Evolutionary conservation across 2,797 vertebrate genomes (phyloP), one percentile per base, ranked within the genome.

Genomic region (Danio tinwini): DNA sequence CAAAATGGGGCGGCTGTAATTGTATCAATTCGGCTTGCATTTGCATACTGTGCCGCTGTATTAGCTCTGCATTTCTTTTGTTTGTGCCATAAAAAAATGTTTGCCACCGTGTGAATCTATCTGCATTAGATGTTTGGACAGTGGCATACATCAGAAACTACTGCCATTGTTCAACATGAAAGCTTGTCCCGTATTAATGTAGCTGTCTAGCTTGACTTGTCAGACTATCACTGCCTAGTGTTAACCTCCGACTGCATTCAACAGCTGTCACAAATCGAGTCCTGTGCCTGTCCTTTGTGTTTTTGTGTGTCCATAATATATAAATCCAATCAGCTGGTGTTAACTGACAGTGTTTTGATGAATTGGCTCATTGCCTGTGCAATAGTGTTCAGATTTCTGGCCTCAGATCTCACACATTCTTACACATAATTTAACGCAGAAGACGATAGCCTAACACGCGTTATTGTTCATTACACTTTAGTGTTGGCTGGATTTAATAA

Each of bases 31-130:
- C 56, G 13, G 45, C 68, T 76, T 80, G 69, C 39, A 74, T 74
- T 81, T 73, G 77, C 77, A 64, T 58, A 79, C 64, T 76, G 76
- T 42, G 21, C 56, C 61, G 80, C 76, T 89, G 87, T 85, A 49
- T 63, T 80, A 85, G 78, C 81, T 74, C 68, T 70, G 53, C 76
- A 53, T 80, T 69, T 67, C 61, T 50, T 68, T 81, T 69, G 81
- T 83, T 80, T 74, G 71, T 74, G 42, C 71, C 82, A 83, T 83
- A 50, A 5, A 50, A 64, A 29, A 53, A n/a, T 29, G 17, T 44
- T 47, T 37, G 67, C 49, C 10, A 3, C 17, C 10, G 8, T 29
- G 71, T 1, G 10, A 50, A 55, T 78, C 62, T 56, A 13, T 65
- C 55, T 59, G 44, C 64, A 14, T 44, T 47, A 21, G 14, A 59